phyloP scores from a whole-genome alignment of 2,888 invertebrate species.

The Andrena chrysosceles region DNA sequence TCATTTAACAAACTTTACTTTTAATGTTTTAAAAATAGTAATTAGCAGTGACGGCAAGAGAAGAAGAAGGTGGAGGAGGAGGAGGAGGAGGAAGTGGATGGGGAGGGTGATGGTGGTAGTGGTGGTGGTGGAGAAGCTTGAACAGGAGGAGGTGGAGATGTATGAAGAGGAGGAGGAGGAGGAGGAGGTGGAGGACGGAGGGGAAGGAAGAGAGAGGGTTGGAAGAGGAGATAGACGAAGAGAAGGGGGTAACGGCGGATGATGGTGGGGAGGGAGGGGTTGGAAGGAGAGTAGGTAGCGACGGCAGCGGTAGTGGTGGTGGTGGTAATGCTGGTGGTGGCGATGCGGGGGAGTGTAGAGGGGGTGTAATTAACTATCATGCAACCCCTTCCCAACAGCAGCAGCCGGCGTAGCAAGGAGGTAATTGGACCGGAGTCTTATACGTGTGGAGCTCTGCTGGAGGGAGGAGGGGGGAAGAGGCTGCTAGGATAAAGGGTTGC shows the following conservation, averaged over 20 bases:
- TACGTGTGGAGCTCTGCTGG: slow-evolving; percentile 78
- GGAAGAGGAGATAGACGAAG: slow-evolving; percentile 53
- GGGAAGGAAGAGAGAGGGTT: slow-evolving; percentile 22
- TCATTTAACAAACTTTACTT: slow-evolving; percentile 85
- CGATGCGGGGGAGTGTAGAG: slow-evolving; percentile 75
- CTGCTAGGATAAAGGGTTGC: slow-evolving; percentile 83
- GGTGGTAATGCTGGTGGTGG: slow-evolving; percentile 72
- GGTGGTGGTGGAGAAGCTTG: slow-evolving; percentile 39
- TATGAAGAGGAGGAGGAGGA: slow-evolving; percentile 25
- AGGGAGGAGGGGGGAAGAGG: slow-evolving; percentile 72
- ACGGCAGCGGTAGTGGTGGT: slow-evolving; percentile 56
- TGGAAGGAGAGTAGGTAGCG: slow-evolving; percentile 60
- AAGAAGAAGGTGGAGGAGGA: slow-evolving; percentile 70
- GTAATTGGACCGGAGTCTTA: slow-evolving; percentile 84
- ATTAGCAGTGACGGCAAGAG: slow-evolving; percentile 83
- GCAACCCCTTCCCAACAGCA: slow-evolving; percentile 82
- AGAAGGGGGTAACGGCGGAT: slow-evolving; percentile 39
- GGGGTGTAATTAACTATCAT: slow-evolving; percentile 85
- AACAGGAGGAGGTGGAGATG: slow-evolving; percentile 26
- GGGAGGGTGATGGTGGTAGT: slow-evolving; percentile 35
- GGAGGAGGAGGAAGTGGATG: slow-evolving; percentile 51
- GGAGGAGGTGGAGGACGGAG: slow-evolving; percentile 11
- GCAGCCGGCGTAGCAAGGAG: slow-evolving; percentile 84
- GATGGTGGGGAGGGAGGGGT: slow-evolving; percentile 51
- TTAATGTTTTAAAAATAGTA: slow-evolving; percentile 85